phyloP scores from a whole-genome alignment of 2,797 vertebrate genomes.

The Hozukius guyotensis region DNA sequence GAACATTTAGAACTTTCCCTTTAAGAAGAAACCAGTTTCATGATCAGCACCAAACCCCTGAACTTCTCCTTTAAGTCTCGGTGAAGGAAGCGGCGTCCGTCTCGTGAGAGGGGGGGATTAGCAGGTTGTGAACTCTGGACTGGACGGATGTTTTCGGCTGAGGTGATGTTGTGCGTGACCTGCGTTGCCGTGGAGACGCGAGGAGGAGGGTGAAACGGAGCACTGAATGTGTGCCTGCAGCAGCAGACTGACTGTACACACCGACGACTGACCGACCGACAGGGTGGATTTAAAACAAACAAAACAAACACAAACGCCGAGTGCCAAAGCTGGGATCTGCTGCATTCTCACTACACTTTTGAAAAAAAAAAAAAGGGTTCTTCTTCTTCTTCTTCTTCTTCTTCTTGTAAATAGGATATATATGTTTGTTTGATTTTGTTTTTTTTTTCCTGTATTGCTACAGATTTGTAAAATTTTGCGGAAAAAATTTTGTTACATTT shows the following conservation, averaged over 20 bases:
- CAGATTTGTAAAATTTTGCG: slow-evolving; percentile 86
- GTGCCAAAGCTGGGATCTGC: slow-evolving; percentile 93
- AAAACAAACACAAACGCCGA: slow-evolving; percentile 68
- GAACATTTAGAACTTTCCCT: slow-evolving; percentile 4
- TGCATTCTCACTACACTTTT: slow-evolving; percentile 79
- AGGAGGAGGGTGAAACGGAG: slow-evolving; percentile 44
- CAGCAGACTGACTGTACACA: slow-evolving; percentile 63
- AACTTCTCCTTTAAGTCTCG: slow-evolving; percentile 24
- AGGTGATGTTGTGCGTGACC: slow-evolving; percentile 66
- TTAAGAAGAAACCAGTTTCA: background rate
- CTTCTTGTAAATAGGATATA: slow-evolving; percentile 86
- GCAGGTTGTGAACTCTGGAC: slow-evolving; percentile 30
- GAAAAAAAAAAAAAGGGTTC: slow-evolving; percentile 59
- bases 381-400: slow-evolving; percentile 46
- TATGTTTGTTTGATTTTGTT: slow-evolving; percentile 52
- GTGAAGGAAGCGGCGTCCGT: background rate
- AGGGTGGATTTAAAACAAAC: slow-evolving; percentile 48
- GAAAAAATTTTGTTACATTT: slow-evolving; percentile 89
- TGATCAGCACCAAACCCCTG: background rate
- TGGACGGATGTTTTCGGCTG: slow-evolving; percentile 20
- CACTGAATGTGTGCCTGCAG: slow-evolving; percentile 70
- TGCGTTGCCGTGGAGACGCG: slow-evolving; percentile 44
- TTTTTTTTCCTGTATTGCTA: slow-evolving; percentile 81
- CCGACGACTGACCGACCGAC: slow-evolving; percentile 2
- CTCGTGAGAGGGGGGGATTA: slow-evolving; percentile 19